A percentile compares a stretch with the other conserved stretches of the same genome.
Conservation (phyloP, 2,113 vertebrate species). For the Aegithalos caudatus region DNA sequence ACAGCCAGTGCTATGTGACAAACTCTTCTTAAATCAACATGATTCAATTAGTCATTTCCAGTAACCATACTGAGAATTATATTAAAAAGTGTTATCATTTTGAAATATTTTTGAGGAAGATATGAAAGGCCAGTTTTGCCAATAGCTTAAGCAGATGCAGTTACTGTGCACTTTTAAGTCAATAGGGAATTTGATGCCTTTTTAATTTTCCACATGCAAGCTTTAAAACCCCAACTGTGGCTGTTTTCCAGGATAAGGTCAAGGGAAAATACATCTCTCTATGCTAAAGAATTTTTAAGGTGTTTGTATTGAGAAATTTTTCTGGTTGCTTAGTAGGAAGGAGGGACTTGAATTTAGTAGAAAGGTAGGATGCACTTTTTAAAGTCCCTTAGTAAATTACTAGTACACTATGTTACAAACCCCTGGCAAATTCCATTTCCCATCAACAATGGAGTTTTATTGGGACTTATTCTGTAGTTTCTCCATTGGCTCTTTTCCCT, state of each 20-base stretch:
- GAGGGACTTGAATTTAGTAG: background rate
- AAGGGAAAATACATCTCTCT: constrained; percentile 13
- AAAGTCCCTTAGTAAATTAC: background rate
- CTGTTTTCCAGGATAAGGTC: background rate
- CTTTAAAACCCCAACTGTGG: background rate
- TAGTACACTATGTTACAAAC: background rate
- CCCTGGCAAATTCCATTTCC: background rate
- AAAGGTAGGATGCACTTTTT: background rate
- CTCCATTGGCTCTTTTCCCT: background rate
- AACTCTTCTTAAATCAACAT: background rate
- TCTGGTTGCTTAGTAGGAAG: background rate
- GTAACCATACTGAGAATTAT: background rate
- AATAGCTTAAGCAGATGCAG: background rate
- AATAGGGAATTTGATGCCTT: background rate
- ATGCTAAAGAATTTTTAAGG: background rate
- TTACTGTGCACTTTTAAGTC: background rate
- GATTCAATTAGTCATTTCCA: background rate
- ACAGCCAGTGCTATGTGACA: background rate
- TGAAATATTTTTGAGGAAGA: background rate
- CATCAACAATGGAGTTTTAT: background rate
- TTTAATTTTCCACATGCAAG: background rate
- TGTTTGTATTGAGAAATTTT: background rate
- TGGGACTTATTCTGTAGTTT: background rate
- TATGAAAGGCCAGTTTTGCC: background rate
- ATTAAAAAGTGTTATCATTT: background rate